These are phyloP conservation scores for Nerophis ophidion DNA, from an alignment of 2,113 vertebrate species.

Conservation along the genomic window DNA sequence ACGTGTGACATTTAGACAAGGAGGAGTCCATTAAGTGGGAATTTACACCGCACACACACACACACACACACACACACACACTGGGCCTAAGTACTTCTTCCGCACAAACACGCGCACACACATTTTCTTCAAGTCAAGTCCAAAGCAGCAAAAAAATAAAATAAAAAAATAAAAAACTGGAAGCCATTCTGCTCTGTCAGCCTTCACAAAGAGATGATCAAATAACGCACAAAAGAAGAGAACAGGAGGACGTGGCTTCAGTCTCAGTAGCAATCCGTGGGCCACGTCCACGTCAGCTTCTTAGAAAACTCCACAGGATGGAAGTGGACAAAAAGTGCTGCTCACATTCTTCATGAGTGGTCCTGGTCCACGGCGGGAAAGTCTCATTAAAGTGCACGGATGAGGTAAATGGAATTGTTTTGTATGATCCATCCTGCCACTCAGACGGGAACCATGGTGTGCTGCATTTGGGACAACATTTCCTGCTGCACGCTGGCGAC, in stretches of 20 bases:
- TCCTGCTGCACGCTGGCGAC: constrained; percentile 88
- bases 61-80: constrained; percentile 10
- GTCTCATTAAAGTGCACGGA: constrained; percentile 98
- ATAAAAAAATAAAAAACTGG: constrained; percentile 21
- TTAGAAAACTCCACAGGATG: constrained; percentile 51
- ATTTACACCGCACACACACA: constrained; percentile 26
- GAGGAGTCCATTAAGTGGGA: constrained; percentile 33
- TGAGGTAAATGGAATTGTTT: constrained; percentile 91
- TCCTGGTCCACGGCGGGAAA: constrained; percentile 47
- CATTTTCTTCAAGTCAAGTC: constrained; percentile 60
- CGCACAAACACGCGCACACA: background rate
- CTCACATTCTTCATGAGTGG: constrained; percentile 29
- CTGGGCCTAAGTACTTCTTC: too few relatives aligned
- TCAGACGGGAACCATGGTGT: constrained; percentile 98
- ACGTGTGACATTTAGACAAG: constrained; percentile 39
- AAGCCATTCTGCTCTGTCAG: constrained; percentile 61
- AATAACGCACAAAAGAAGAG: constrained; percentile 39
- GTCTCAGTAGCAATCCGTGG: constrained; percentile 33
- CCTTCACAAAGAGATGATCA: constrained; percentile 50
- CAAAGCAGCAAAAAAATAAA: constrained; percentile 55
- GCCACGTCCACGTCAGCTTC: constrained; percentile 34
- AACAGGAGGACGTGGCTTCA: constrained; percentile 38
- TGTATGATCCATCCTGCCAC: constrained; percentile 51
- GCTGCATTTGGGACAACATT: constrained; percentile 94
- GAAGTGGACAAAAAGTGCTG: constrained; percentile 67